These are phyloP conservation scores for Cephalophus harveyi DNA, from an alignment of 2,113 vertebrate species.

Conservation along the genomic window DNA sequence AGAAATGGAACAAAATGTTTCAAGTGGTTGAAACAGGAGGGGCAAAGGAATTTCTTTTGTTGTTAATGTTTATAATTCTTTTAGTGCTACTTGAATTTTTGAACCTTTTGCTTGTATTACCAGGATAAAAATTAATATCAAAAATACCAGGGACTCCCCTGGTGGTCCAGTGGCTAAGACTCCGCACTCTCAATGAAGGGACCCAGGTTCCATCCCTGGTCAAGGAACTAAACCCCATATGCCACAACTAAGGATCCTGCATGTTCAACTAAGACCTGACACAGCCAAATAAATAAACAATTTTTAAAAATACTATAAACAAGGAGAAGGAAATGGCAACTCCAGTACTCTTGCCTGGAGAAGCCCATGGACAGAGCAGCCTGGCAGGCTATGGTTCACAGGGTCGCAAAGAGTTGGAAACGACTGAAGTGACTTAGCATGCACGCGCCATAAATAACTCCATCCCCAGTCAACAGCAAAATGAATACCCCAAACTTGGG, in stretches of 20 bases:
- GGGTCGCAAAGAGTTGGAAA: neutral
- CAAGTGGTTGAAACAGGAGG: neutral
- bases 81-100: neutral
- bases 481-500: neutral
- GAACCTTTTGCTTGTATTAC: neutral
- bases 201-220: neutral
- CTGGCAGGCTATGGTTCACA: neutral
- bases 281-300: neutral
- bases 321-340: neutral
- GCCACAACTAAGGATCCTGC: neutral
- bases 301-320: neutral
- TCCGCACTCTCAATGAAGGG: neutral
- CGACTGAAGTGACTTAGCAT: neutral
- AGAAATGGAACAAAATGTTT: neutral
- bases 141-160: neutral
- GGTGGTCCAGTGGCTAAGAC: neutral
- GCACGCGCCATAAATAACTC: neutral
- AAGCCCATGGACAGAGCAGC: neutral
- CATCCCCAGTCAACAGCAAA: neutral
- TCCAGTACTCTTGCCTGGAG: neutral
- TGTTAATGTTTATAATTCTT: neutral
- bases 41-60: neutral
- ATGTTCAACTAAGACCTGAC: neutral
- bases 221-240: neutral
- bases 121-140: conserved; percentile 13